A percentile compares a stretch with the other conserved stretches of the same genome.
phyloP scores from a whole-genome alignment of 35 echinoderm and acorn worm genomes.

The Patiria miniata region DNA sequence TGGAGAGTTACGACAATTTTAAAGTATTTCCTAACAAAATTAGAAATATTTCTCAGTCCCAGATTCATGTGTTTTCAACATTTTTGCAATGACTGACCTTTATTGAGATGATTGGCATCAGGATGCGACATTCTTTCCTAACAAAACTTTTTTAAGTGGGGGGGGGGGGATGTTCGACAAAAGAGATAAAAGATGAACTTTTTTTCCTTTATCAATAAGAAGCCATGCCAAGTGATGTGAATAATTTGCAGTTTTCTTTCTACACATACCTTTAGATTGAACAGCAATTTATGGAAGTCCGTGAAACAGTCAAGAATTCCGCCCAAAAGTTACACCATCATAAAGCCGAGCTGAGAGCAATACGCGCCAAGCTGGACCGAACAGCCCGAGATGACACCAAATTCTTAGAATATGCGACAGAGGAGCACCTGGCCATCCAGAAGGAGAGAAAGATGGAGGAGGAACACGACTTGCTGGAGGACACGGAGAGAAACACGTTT shows the following conservation, averaged over 20 bases:
- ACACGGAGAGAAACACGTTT: conserved; percentile 75
- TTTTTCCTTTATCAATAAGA: too few species aligned
- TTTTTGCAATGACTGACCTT: too few species aligned
- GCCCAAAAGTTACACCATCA: conserved; percentile 59
- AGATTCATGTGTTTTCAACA: too few species aligned
- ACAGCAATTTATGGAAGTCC: conserved; percentile 58
- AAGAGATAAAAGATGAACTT: too few species aligned
- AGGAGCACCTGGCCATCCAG: conserved; percentile 87
- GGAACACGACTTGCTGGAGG: conserved; percentile 26
- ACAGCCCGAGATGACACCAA: conserved; percentile 84
- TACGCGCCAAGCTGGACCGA: conserved; percentile 83
- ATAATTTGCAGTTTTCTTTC: conserved; percentile 15
- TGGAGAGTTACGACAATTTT: too few species aligned
- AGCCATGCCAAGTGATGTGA: too few species aligned
- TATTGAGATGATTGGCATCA: too few species aligned
- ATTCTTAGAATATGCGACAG: conserved; percentile 91
- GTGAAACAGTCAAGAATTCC: conserved; percentile 62
- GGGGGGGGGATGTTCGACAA: too few species aligned
- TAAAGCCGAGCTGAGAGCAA: conserved; percentile 66
- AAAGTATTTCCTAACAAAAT: too few species aligned
- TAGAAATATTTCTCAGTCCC: too few species aligned
- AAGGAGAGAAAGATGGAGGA: conserved; percentile 74
- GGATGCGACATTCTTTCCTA: too few species aligned
- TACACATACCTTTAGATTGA: conserved; percentile 72
- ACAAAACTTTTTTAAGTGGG: too few species aligned